Conservation (phyloP, 2,113 vertebrate genomes). For the Onychostoma macrolepis region DNA sequence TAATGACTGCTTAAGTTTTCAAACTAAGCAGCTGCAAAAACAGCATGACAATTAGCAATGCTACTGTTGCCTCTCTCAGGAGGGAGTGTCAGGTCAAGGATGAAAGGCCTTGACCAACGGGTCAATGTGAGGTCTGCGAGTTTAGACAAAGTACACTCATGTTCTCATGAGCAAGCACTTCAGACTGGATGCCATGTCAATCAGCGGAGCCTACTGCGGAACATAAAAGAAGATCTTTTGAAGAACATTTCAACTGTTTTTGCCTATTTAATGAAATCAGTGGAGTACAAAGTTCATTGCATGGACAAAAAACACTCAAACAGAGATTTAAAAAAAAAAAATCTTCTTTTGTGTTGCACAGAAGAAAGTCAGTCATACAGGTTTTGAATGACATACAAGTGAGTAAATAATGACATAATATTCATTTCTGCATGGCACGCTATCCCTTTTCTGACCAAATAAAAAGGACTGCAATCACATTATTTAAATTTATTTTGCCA, state of each 20-base stretch:
- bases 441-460: neutral
- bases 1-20: neutral
- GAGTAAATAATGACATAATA: neutral
- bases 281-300: neutral
- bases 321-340: too few species aligned
- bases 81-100: conserved; percentile 12
- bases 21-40: neutral
- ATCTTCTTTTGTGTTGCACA: neutral
- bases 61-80: conserved; percentile 3
- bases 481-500: neutral
- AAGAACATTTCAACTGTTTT: neutral
- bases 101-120: conserved; percentile 4
- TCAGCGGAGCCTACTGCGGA: neutral
- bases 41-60: neutral
- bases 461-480: neutral
- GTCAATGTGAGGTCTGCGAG: conserved; percentile 1
- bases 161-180: conserved; percentile 20
- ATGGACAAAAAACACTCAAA: neutral
- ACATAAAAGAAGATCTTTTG: neutral
- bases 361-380: neutral
- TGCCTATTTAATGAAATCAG: neutral
- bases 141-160: conserved; percentile 9
- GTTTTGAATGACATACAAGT: neutral
- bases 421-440: neutral
- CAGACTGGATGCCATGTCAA: neutral